Conservation (phyloP, 2,888 invertebrate genomes). For the Dastarcus helophoroides region DNA sequence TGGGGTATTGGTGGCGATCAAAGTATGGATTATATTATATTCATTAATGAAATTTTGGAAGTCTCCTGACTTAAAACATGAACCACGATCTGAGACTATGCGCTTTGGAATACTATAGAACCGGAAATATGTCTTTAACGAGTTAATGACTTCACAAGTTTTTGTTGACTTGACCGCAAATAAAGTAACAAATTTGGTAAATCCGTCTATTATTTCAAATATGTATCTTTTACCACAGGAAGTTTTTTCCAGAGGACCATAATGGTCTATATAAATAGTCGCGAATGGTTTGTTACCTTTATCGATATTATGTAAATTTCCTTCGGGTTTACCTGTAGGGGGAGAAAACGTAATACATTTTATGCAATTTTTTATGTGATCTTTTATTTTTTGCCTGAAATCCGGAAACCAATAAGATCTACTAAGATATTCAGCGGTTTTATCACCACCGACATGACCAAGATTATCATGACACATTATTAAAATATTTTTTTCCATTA, state of each 20-base stretch:
- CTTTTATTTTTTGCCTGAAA: conserved; percentile 17
- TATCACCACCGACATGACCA: conserved; percentile 23
- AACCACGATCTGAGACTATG: conserved; percentile 8
- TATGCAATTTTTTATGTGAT: conserved; percentile 20
- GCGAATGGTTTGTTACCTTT: conserved; percentile 22
- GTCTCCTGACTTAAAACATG: conserved; percentile 7
- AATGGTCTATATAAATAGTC: conserved; percentile 23
- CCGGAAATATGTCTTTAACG: conserved; percentile 13
- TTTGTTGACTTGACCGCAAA: conserved; percentile 16
- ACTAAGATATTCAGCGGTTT: conserved; percentile 18
- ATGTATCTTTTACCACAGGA: conserved; percentile 15
- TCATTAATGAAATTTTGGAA: conserved; percentile 6
- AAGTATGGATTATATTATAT: conserved; percentile 7
- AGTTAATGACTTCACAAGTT: conserved; percentile 13
- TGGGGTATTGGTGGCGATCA: conserved; percentile 7
- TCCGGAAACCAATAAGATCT: conserved; percentile 24
- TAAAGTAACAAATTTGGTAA: conserved; percentile 20
- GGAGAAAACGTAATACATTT: conserved; percentile 20
- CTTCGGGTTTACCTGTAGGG: conserved; percentile 18
- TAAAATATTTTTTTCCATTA: conserved; percentile 14
- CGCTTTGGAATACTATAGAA: conserved; percentile 6
- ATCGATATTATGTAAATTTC: conserved; percentile 18
- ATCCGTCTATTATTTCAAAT: conserved; percentile 20
- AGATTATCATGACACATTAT: conserved; percentile 16
- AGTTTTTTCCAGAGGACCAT: conserved; percentile 17